Evolutionary conservation across 2,797 vertebrate genomes (phyloP).

Genomic region (Lemur catta): DNA sequence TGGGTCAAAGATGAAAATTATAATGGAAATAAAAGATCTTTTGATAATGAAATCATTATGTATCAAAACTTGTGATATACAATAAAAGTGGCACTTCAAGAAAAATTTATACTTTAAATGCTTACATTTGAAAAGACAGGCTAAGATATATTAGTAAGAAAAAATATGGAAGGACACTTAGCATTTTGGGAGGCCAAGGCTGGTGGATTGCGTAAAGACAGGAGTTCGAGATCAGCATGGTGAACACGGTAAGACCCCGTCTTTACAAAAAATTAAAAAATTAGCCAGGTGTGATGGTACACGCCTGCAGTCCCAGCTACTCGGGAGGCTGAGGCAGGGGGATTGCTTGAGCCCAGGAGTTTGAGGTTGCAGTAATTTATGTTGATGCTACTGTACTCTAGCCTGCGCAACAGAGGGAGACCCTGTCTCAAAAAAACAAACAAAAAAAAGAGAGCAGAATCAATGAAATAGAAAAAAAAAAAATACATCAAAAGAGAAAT

Average conservation of each 20-base stretch:
- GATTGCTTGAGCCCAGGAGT: not conserved
- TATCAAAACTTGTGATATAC: not conserved
- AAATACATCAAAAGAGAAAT: not conserved
- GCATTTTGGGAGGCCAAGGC: not conserved
- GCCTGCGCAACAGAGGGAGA: not conserved
- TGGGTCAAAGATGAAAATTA: not conserved
- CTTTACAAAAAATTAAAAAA: not conserved
- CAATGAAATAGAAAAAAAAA: not conserved
- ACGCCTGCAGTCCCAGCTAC: not conserved
- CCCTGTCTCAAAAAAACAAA: not conserved
- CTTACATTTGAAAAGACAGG: not conserved
- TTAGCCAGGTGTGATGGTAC: not conserved
- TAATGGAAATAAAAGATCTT: not conserved
- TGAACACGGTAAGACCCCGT: not conserved
- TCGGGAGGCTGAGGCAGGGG: not conserved
- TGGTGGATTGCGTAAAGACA: not conserved
- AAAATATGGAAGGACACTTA: not conserved
- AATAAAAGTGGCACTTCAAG: not conserved
- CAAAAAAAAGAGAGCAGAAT: not conserved
- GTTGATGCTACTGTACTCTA: not conserved
- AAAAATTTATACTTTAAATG: not conserved
- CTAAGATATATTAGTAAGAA: not conserved
- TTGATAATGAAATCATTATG: not conserved
- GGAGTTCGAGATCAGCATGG: not conserved
- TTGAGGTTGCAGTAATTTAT: not conserved